Evolutionary conservation across 1,140 invertebrate genomes (phyloP).

Genomic region (Hyposmocoma kahamanoa): DNA sequence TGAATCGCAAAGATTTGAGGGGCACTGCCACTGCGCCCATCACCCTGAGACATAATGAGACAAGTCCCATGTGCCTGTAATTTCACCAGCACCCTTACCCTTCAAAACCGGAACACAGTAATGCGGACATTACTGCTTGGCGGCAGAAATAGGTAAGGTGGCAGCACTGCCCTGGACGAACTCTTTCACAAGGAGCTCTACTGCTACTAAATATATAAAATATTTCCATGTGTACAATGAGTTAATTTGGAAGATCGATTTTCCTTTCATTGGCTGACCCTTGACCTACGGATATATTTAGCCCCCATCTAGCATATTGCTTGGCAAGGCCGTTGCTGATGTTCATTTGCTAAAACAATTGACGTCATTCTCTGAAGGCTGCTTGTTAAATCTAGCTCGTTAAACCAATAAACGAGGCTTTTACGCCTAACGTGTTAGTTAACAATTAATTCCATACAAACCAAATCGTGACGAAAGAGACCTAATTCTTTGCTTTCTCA

Average conservation of each 20-base stretch:
- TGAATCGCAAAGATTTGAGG: too few relatives aligned
- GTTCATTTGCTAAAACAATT: constrained; percentile 66
- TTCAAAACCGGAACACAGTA: too few relatives aligned
- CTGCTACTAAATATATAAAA: too few relatives aligned
- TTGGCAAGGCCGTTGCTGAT: constrained; percentile 45
- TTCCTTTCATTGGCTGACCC: constrained; percentile 33
- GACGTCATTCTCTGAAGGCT: constrained; percentile 61
- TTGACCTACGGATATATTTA: constrained; percentile 65
- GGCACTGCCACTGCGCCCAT: too few relatives aligned
- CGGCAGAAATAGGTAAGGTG: too few relatives aligned
- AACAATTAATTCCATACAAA: not conserved
- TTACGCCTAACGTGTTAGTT: constrained; percentile 1
- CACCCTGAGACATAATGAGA: too few relatives aligned
- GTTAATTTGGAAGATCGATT: not conserved
- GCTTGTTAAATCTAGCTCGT: constrained; percentile 32
- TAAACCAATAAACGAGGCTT: constrained; percentile 35
- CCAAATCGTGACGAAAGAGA: not conserved
- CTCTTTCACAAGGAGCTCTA: too few relatives aligned
- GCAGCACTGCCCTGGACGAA: too few relatives aligned
- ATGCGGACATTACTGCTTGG: too few relatives aligned
- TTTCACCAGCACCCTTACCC: too few relatives aligned
- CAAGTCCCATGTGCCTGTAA: too few relatives aligned
- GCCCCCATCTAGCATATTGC: constrained; percentile 44
- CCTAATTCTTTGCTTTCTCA: not conserved
- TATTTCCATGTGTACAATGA: too few relatives aligned